phyloP scores from a whole-genome alignment of 2,888 invertebrate genomes.

The Heliconius ethilla region DNA sequence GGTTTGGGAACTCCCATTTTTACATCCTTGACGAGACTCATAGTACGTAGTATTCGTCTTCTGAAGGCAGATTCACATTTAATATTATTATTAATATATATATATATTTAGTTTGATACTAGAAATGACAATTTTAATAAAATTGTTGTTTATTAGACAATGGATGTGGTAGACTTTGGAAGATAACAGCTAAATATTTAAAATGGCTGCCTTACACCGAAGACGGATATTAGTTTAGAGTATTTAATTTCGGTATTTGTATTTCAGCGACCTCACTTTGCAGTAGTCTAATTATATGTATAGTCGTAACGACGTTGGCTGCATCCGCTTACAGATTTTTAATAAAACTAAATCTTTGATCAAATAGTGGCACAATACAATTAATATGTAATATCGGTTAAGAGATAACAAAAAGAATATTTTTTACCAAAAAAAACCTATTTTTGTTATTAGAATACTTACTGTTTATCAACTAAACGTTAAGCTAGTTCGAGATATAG shows the following conservation, averaged over 20 bases:
- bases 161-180: neutral
- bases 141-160: neutral
- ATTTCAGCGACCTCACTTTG: conserved; percentile 26
- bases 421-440: conserved; percentile 71
- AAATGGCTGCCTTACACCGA: conserved; percentile 2
- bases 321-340: conserved; percentile 28
- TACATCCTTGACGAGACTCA: conserved; percentile 1
- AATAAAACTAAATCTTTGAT: conserved; percentile 42
- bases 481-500: conserved; percentile 66
- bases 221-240: neutral
- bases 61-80: conserved; percentile 4
- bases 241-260: conserved; percentile 13
- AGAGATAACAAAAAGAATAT: conserved; percentile 66
- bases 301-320: conserved; percentile 31
- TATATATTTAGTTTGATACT: neutral
- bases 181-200: neutral
- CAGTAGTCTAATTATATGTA: conserved; percentile 25
- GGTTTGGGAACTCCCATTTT: neutral
- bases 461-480: conserved; percentile 64
- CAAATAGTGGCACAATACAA: conserved; percentile 63
- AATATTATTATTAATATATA: neutral
- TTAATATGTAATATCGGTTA: conserved; percentile 60
- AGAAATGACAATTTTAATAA: conserved; percentile 10
- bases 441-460: conserved; percentile 75
- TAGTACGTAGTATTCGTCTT: conserved; percentile 15